Evolutionary conservation across 2,113 vertebrate species (phyloP).

Genomic region (Rhinopithecus roxellana): DNA sequence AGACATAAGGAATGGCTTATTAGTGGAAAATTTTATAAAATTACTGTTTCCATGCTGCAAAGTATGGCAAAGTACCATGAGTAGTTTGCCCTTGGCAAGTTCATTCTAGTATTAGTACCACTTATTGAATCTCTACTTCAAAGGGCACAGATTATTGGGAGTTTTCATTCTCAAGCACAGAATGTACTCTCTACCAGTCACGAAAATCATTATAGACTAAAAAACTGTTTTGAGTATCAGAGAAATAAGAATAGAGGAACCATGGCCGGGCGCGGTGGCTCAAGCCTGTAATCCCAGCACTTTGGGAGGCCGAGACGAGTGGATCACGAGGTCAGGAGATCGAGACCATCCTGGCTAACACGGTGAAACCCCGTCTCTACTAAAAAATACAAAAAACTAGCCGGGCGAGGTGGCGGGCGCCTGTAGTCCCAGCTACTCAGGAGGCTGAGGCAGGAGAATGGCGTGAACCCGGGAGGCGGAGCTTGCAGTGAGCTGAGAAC

Average conservation of each 20-base stretch:
- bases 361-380: no score
- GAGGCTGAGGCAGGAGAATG: no score
- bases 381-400: no score
- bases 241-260: neutral
- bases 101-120: conserved; percentile 57
- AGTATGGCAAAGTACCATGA: neutral
- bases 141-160: neutral
- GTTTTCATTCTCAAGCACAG: conserved; percentile 55
- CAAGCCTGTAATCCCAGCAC: no score
- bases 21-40: conserved; percentile 53
- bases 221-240: neutral
- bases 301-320: no score
- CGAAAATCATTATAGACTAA: conserved; percentile 7
- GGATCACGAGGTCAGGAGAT: no score
- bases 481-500: no score
- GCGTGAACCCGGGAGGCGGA: no score
- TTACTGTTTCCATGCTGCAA: conserved; percentile 18
- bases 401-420: no score
- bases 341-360: no score
- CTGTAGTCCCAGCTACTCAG: no score
- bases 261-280: neutral
- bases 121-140: conserved; percentile 27
- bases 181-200: neutral
- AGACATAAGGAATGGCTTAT: conserved; percentile 41
- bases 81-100: conserved; percentile 6